Evolutionary conservation across 2,797 vertebrate species (phyloP).

Genomic region (Graptemys geographica): DNA sequence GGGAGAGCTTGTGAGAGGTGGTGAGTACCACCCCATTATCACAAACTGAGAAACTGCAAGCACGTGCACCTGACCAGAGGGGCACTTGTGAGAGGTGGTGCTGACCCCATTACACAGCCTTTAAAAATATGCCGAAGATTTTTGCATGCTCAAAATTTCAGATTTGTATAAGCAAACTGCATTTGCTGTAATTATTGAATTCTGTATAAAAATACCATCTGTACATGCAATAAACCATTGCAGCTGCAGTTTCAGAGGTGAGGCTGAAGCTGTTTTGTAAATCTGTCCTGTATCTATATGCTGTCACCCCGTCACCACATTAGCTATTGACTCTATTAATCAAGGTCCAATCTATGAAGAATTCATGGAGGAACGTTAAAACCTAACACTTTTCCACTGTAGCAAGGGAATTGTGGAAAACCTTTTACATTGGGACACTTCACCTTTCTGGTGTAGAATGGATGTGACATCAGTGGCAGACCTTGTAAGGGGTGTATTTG

Average conservation of each 20-base stretch:
- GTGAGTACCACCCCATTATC: too few species aligned
- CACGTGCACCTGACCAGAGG: too few species aligned
- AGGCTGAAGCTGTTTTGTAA: neutral
- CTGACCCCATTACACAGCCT: neutral
- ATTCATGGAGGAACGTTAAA: neutral
- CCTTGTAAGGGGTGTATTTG: accelerated
- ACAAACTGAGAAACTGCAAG: too few species aligned
- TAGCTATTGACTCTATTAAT: neutral
- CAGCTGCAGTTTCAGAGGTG: neutral
- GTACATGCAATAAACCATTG: neutral
- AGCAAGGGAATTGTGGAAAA: neutral
- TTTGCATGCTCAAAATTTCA: neutral
- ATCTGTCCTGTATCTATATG: neutral
- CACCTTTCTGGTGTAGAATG: neutral
- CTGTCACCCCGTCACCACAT: neutral
- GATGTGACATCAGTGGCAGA: neutral
- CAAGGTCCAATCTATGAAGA: neutral
- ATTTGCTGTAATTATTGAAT: neutral
- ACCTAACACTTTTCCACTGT: neutral
- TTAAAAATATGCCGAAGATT: neutral
- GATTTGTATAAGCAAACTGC: neutral
- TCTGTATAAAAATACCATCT: neutral
- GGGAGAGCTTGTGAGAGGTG: too few species aligned
- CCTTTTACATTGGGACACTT: neutral
- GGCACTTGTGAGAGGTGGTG: too few species aligned